Conservation (phyloP, 2,888 invertebrate genomes). For the Escarpia spicata region DNA sequence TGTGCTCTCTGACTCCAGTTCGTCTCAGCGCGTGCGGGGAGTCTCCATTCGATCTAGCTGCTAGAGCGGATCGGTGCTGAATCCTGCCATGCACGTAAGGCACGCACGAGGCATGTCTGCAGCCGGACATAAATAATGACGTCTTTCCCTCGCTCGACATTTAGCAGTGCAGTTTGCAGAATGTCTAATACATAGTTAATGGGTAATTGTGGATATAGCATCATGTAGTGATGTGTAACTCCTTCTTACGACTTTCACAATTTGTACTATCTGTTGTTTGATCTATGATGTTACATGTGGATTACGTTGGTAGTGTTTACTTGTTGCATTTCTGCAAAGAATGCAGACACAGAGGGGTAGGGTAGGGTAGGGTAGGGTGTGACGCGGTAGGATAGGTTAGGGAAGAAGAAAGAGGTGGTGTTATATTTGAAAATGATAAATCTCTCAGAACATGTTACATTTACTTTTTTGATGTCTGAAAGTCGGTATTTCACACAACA, state of each 20-base stretch:
- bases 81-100: not conserved
- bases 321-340: not conserved
- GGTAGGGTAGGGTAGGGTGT: not conserved
- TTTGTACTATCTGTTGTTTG: not conserved
- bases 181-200: slow-evolving; percentile 1
- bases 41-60: not conserved
- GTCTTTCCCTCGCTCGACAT: not conserved
- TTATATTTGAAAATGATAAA: too few relatives aligned
- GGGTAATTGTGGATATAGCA: not conserved
- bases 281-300: not conserved
- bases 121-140: not conserved
- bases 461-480: not conserved
- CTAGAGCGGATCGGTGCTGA: not conserved
- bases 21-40: not conserved
- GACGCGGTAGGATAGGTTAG: not conserved
- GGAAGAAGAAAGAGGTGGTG: too few relatives aligned
- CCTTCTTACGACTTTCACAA: not conserved
- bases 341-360: not conserved
- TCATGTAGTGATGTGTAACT: not conserved
- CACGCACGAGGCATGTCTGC: not conserved
- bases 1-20: not conserved
- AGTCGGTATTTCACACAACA: too few relatives aligned
- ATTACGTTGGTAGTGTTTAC: not conserved
- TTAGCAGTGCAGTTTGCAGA: not conserved
- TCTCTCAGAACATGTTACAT: not conserved